These are phyloP conservation scores for Planococcus citri DNA, from an alignment of 1,140 invertebrate species.

Conservation along the genomic window DNA sequence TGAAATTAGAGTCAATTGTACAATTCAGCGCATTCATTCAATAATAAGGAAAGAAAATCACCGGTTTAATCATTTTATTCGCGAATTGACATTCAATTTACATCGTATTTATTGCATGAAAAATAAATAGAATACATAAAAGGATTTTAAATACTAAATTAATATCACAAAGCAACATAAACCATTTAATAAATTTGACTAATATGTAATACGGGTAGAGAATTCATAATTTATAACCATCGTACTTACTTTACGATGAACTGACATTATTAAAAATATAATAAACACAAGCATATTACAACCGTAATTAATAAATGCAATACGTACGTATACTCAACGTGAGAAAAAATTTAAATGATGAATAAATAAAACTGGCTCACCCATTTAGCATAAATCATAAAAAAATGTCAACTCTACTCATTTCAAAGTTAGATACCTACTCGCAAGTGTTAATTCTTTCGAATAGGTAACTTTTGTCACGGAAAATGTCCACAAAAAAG, in stretches of 20 bases:
- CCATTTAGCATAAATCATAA: no score
- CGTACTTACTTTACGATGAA: no score
- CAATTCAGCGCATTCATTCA: no score
- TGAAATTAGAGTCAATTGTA: no score
- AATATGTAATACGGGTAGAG: neutral
- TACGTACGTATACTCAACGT: conserved; percentile 1
- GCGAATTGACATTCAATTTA: neutral
- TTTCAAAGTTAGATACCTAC: no score
- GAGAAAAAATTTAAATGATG: neutral
- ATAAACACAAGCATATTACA: conserved; percentile 5
- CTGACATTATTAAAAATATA: neutral
- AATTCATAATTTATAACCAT: neutral
- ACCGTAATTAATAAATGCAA: conserved; percentile 14
- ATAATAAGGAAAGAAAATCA: no score
- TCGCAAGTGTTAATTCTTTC: no score
- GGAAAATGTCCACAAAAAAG: no score
- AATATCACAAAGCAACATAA: conserved; percentile 15
- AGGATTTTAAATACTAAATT: conserved; percentile 13
- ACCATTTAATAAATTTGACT: conserved; percentile 13
- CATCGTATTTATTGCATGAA: neutral
- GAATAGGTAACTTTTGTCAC: no score
- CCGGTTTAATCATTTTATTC: neutral
- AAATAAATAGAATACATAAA: neutral
- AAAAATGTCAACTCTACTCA: no score
- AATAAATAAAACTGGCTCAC: neutral